These are phyloP conservation scores for Bubo scandiacus DNA, from an alignment of 2,113 vertebrate species.

Conservation along the genomic window DNA sequence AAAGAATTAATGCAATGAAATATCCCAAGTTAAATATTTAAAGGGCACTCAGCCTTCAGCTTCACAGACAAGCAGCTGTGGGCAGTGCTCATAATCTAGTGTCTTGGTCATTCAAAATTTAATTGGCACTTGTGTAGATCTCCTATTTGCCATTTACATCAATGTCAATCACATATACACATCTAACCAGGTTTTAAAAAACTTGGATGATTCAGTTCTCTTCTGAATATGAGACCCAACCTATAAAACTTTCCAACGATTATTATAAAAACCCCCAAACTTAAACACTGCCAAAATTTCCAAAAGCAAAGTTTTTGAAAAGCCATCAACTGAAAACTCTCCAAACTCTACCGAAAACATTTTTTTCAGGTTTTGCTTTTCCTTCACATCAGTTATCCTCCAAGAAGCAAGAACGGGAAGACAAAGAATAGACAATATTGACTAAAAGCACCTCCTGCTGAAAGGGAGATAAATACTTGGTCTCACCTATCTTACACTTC, in stretches of 20 bases:
- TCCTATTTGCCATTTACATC: background rate
- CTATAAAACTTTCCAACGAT: background rate
- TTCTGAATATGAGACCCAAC: background rate
- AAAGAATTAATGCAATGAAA: conserved; percentile 27
- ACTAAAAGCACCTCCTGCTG: background rate
- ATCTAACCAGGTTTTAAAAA: background rate
- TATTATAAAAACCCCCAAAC: background rate
- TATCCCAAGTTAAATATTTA: background rate
- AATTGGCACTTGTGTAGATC: background rate
- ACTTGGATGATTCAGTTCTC: background rate
- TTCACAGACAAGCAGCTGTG: background rate
- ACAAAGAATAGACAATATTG: background rate
- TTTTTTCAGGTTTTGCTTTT: background rate
- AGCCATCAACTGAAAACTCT: background rate
- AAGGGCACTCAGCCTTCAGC: background rate
- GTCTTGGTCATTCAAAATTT: background rate
- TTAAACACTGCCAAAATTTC: conserved; percentile 1
- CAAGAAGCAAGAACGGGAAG: background rate
- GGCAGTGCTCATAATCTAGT: background rate
- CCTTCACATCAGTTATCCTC: background rate
- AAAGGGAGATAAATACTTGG: background rate
- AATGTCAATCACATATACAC: background rate
- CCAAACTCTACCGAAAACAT: background rate
- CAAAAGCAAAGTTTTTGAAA: background rate
- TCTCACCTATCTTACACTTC: background rate